Evolutionary conservation across 1,140 invertebrate species (phyloP).

Genomic region (Cotesia chilonis): DNA sequence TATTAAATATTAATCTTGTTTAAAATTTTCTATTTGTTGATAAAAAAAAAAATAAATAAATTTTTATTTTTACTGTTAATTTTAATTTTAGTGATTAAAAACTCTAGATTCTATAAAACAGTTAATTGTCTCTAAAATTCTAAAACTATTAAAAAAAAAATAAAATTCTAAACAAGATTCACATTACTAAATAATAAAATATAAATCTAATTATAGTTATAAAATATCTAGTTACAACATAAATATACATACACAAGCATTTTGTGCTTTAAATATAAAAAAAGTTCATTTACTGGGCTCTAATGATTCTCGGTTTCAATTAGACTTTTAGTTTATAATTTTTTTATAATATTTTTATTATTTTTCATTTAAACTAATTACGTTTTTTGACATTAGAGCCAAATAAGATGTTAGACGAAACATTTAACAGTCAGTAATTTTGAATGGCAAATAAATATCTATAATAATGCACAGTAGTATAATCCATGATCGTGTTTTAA

Average conservation of each 20-base stretch:
- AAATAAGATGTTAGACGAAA: slow-evolving; percentile 50
- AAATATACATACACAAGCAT: slow-evolving; percentile 67
- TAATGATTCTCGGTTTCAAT: slow-evolving; percentile 43
- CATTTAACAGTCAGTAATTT: slow-evolving; percentile 60
- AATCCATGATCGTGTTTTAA: slow-evolving; percentile 45
- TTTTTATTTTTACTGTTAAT: background rate
- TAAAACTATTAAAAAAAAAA: too few species aligned
- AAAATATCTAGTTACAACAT: slow-evolving; percentile 64
- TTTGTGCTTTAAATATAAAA: slow-evolving; percentile 60
- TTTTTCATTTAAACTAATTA: slow-evolving; percentile 9
- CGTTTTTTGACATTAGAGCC: slow-evolving; percentile 48
- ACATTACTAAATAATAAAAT: background rate
- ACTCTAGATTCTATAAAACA: too few species aligned
- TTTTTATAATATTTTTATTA: slow-evolving; percentile 1
- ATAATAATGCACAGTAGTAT: slow-evolving; percentile 53
- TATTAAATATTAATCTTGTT: slow-evolving; percentile 10
- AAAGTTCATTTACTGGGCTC: slow-evolving; percentile 53
- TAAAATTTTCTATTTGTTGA: background rate
- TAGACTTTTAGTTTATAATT: background rate
- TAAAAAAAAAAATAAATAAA: too few species aligned
- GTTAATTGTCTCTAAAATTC: too few species aligned
- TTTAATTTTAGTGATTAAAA: background rate
- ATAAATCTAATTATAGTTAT: slow-evolving; percentile 39
- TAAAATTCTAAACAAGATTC: slow-evolving; percentile 7
- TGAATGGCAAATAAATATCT: slow-evolving; percentile 58